These are phyloP conservation scores for Pseudococcus longispinus DNA, from an alignment of 2,888 invertebrate genomes.

Conservation along the genomic window DNA sequence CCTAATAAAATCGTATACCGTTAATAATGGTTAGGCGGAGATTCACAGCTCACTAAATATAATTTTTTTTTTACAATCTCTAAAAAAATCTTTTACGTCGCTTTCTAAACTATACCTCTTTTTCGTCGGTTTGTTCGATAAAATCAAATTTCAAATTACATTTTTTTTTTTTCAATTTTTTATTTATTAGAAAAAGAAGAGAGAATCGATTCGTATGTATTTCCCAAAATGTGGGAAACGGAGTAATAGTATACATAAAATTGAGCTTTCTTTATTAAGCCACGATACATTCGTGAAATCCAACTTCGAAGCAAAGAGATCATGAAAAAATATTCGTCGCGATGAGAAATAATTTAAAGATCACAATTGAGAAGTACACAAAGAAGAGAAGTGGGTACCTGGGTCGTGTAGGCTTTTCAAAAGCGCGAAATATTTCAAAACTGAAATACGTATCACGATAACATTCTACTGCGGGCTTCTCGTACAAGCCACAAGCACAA, in stretches of 20 bases:
- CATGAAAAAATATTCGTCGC: background rate
- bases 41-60: conserved; percentile 55
- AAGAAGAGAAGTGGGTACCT: background rate
- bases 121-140: background rate
- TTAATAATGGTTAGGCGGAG: conserved; percentile 55
- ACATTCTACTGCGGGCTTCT: conserved; percentile 12
- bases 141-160: background rate
- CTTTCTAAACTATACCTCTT: background rate
- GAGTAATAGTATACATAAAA: background rate
- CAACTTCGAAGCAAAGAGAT: background rate
- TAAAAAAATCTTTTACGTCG: background rate
- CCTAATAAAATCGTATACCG: conserved; percentile 52
- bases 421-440: background rate
- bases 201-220: background rate
- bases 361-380: background rate
- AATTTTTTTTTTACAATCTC: conserved; percentile 26
- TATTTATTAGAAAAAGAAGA: background rate
- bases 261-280: background rate
- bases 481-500: conserved; percentile 20
- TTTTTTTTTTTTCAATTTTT: background rate
- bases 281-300: background rate
- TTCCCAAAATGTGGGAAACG: background rate
- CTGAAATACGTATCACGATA: background rate
- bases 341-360: background rate
- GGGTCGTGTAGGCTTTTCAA: background rate